phyloP scores from a whole-genome alignment of 2,797 vertebrate genomes.

The Peromyscus melanophrys region DNA sequence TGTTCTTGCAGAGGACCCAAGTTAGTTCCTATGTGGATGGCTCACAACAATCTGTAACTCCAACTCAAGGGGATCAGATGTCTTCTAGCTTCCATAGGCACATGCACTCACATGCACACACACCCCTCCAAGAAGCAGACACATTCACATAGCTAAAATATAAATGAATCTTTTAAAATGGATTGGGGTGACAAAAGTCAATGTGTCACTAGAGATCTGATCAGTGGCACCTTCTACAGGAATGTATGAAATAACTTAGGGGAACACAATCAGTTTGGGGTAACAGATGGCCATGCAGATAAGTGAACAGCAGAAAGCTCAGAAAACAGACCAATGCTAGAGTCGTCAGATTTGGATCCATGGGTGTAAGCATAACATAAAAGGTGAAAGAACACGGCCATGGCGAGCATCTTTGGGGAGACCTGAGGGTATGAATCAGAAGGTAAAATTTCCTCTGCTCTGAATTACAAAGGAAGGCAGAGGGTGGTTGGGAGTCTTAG shows the following conservation, averaged over 20 bases:
- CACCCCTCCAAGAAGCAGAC: background rate
- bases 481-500: background rate
- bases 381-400: background rate
- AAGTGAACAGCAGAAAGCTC: background rate
- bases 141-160: background rate
- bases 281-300: background rate
- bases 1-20: background rate
- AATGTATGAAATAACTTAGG: background rate
- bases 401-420: background rate
- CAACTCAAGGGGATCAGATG: background rate
- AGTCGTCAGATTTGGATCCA: background rate
- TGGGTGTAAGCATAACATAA: background rate
- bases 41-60: background rate
- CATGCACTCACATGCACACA: no score
- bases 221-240: background rate
- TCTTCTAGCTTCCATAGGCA: background rate
- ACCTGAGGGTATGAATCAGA: background rate
- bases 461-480: background rate
- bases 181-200: background rate
- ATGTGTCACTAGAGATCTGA: background rate
- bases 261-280: background rate
- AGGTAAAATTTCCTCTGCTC: background rate
- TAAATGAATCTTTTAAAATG: background rate
- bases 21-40: background rate
- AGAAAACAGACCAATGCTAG: background rate